These are phyloP conservation scores for Drosophila repletoides DNA, from an alignment of 1,140 invertebrate species.

Conservation along the genomic window DNA sequence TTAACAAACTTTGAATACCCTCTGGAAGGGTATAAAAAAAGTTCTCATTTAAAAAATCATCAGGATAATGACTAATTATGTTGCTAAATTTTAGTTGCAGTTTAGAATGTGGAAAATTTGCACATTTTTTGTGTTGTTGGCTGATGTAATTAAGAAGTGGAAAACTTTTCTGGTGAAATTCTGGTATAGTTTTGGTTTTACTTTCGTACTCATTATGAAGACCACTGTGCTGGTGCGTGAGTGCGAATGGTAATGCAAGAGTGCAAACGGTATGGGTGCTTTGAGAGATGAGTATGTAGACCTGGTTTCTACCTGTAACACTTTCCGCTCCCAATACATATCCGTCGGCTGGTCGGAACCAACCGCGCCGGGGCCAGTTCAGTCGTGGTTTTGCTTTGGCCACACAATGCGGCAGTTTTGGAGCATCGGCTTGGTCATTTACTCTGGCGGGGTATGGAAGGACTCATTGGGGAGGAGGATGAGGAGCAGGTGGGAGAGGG, in stretches of 20 bases:
- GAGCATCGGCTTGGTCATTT: background rate
- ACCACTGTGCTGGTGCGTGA: background rate
- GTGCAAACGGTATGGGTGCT: background rate
- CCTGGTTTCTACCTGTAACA: slow-evolving; percentile 50
- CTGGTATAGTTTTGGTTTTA: no score
- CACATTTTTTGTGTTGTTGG: no score
- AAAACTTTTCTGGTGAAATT: no score
- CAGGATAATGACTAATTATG: no score
- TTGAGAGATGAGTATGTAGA: no score
- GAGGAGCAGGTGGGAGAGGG: background rate
- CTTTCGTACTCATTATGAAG: background rate
- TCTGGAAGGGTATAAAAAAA: no score
- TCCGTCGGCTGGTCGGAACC: slow-evolving; percentile 25
- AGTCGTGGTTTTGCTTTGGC: slow-evolving; percentile 58
- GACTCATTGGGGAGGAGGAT: background rate
- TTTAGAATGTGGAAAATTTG: no score
- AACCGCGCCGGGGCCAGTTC: slow-evolving; percentile 1
- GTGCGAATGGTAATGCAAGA: background rate
- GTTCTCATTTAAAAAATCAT: no score
- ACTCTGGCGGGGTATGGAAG: background rate
- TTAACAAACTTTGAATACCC: no score
- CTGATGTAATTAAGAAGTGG: no score
- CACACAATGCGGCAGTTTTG: slow-evolving; percentile 63
- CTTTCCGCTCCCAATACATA: slow-evolving; percentile 65
- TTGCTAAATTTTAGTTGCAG: no score